Evolutionary conservation across 1,140 invertebrate species (phyloP), one percentile per base, ranked within the genome.

Genomic region (Hetaerina americana): DNA sequence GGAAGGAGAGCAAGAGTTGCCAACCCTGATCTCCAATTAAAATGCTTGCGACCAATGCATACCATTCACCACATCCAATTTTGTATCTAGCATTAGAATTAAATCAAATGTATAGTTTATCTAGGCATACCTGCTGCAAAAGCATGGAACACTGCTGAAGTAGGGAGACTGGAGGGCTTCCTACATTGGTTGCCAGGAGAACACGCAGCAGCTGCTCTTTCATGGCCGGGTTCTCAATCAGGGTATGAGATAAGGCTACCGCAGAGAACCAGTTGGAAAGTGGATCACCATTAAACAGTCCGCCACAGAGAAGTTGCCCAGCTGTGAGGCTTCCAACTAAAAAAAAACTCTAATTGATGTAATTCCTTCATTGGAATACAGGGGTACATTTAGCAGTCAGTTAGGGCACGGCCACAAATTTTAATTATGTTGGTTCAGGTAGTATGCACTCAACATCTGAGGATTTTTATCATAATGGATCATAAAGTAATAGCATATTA

Each of bases 251-350:
- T 18, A 99, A 82, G 12, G 95, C 92, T 5, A 98, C 91, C 0
- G 95, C 86, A 0, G 94, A 92, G 81, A 98, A 96, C 97, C 97
- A 99, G 80, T 95, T 97, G n/a, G 92, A 96, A n/a, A 96, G 81
- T 22, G 92, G 83, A 79, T 99, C 96, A 0, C 86, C 81, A 67
- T 92, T 95, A 80, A 98, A 98, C 15, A 99, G 82, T 0, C 97
- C 95, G 24, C 92, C 91, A 79, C 96, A 98, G 2, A 99, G 84
- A n/a, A 98, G 82, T 81, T 98, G 95, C 0, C 97, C 96, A 49
- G 86, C 82, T 57, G 85, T 85, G 68, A 88, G 71, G 27, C 72
- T 78, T 25, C 76, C 75, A 71, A 76, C 76, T 84, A 76, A 70
- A 77, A 76, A 76, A 75, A 72, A 78, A 74, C 74, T 67, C 74